Conservation (phyloP, 2,888 invertebrate genomes). For the Euproctis similis region DNA sequence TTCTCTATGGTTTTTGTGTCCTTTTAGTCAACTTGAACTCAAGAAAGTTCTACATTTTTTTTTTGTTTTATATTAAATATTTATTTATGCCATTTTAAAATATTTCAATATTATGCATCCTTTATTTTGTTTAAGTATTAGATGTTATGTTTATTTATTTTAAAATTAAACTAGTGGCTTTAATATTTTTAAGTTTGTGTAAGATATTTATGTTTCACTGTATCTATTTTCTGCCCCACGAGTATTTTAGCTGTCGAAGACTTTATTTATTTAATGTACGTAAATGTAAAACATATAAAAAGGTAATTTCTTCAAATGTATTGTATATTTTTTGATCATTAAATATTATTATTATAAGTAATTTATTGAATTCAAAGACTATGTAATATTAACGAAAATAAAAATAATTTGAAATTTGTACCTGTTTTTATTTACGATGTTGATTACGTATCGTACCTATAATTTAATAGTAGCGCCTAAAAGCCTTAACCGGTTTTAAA, state of each 20-base stretch:
- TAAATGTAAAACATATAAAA: constrained; percentile 9
- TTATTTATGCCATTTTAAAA: no score
- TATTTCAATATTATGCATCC: no score
- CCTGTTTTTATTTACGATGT: constrained; percentile 6
- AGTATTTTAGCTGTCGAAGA: constrained; percentile 15
- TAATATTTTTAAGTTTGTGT: constrained; percentile 57
- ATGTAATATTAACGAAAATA: constrained; percentile 19
- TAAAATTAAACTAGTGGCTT: constrained; percentile 52
- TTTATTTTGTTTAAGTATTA: constrained; percentile 35
- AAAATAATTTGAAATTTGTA: constrained; percentile 20
- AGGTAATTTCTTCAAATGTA: no score
- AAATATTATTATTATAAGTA: constrained; percentile 3
- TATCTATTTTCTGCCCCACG: constrained; percentile 13
- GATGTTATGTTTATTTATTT: constrained; percentile 25
- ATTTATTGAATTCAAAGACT: constrained; percentile 10
- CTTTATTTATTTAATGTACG: constrained; percentile 7
- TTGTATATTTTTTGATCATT: constrained; percentile 15
- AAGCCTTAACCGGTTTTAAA: no score
- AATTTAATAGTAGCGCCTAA: no score
- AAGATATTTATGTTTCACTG: constrained; percentile 26
- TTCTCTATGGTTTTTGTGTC: constrained; percentile 11
- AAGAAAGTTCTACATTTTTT: constrained; percentile 12
- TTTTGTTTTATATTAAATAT: constrained; percentile 30
- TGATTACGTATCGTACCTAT: no score
- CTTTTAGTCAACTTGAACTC: constrained; percentile 24